Conservation (phyloP, 2,888 invertebrate species). For the Rhimphoctona megacephalus region DNA sequence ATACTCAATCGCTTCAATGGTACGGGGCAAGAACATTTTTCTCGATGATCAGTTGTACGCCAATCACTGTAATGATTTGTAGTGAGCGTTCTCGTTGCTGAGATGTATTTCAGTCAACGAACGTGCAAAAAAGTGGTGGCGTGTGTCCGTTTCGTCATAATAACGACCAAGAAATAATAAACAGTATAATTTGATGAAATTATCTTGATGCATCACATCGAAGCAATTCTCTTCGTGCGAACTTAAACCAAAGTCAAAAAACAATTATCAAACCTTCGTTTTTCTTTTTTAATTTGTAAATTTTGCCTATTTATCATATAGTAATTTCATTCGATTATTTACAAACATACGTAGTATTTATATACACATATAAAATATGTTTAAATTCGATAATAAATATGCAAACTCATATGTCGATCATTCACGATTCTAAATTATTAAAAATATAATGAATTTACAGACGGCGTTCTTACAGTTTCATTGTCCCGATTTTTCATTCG, state of each 20-base stretch:
- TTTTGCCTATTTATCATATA: slow-evolving; percentile 5
- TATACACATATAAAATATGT: slow-evolving; percentile 54
- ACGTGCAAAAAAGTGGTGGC: not conserved
- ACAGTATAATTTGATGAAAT: not conserved
- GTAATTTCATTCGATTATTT: slow-evolving; percentile 48
- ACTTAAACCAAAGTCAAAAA: not conserved
- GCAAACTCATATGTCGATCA: slow-evolving; percentile 1
- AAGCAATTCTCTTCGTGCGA: not conserved
- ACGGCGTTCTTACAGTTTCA: not conserved
- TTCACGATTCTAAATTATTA: slow-evolving; percentile 25
- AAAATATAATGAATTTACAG: slow-evolving; percentile 33
- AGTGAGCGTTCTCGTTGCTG: not conserved
- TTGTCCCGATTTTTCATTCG: not conserved
- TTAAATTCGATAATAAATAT: slow-evolving; percentile 38
- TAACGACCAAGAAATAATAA: slow-evolving; percentile 28
- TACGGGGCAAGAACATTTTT: slow-evolving; percentile 29
- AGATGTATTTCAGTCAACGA: slow-evolving; percentile 6
- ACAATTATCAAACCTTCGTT: not conserved
- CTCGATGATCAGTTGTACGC: slow-evolving; percentile 3
- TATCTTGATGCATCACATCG: not conserved
- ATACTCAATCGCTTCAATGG: slow-evolving; percentile 39
- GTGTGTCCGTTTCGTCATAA: slow-evolving; percentile 5
- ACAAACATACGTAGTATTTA: slow-evolving; percentile 50
- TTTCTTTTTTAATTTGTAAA: not conserved
- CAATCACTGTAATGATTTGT: not conserved